Base-by-base conservation (phyloP, 2,888 invertebrate species). In the Trachelus iudaicus region DNA sequence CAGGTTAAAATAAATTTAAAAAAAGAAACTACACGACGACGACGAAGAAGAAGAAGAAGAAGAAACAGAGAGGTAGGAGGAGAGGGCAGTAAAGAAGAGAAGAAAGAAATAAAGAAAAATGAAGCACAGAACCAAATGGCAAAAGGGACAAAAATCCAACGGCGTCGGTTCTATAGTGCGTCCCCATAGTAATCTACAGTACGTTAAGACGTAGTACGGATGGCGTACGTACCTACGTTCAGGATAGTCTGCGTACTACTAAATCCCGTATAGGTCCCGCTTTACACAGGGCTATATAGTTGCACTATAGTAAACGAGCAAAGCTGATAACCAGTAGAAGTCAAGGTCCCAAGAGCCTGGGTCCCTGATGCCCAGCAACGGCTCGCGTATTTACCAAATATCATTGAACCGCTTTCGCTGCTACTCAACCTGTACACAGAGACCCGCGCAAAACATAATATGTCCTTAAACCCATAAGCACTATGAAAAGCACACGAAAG, bases 121-220 rank as follows among this genome's bases (percentile, higher is more conserved):
- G 56, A 56, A 23, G 56, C 23, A 56, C 23, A 56, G 56, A 56
- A 56, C 15, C 56, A 23, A 71, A 71, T 71, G 71, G 71, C 71
- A 71, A 71, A 87, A 86, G 87, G 83, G 85, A 83, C 84, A 86
- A 86, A 86, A 86, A 87, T 85, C 83, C 75, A 77, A 75, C 76
- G 31, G 73, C 76, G 82, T 78, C 80, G 76, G 15, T 77, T 76
- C 69, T 77, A 76, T 73, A 76, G 79, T 30, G 71, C 78, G 73
- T 78, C 56, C 9, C 56, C 77, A 79, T 81, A 81, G 85, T 81
- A 82, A 83, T 77, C 81, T 84, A 79, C 80, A 81, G 83, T 77
- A 78, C 79, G 79, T 75, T 80, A 79, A 79, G 82, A 78, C 82
- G 77, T 80, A 82, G 80, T 81, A 82, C 77, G 78, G 78, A 79